A percentile compares a stretch with the other conserved stretches of the same genome.
phyloP scores from a whole-genome alignment of 2,113 vertebrate genomes.

The Ceyx margarethae region DNA sequence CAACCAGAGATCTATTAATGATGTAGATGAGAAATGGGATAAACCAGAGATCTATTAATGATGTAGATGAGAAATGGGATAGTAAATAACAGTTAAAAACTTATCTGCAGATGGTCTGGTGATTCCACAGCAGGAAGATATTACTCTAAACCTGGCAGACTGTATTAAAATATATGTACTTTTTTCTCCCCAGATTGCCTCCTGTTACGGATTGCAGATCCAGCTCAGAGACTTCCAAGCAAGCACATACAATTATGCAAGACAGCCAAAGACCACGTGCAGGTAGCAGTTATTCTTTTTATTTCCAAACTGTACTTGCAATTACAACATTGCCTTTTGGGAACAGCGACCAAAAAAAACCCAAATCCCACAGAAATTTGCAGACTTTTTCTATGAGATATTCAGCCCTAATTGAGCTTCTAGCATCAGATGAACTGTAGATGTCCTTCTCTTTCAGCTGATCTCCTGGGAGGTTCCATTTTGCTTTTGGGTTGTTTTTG shows the following conservation, averaged over 20 bases:
- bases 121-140: constrained; percentile 2
- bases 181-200: constrained; percentile 2
- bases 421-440: neutral
- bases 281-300: constrained; percentile 22
- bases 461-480: neutral
- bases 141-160: neutral
- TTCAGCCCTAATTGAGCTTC: neutral
- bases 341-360: neutral
- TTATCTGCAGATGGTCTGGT: neutral
- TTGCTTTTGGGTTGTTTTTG: neutral
- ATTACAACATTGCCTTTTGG: neutral
- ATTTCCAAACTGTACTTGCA: constrained; percentile 14
- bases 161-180: neutral
- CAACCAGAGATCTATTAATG: neutral
- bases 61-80: neutral
- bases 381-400: neutral
- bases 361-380: neutral
- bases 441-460: neutral
- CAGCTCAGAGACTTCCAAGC: neutral
- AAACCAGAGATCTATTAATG: neutral
- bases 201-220: neutral
- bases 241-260: neutral
- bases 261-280: neutral
- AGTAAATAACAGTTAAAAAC: neutral
- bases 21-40: neutral